Evolutionary conservation across 2,113 vertebrate species (phyloP), one percentile per base, ranked within the genome.

Genomic region (Alexandromys fortis): DNA sequence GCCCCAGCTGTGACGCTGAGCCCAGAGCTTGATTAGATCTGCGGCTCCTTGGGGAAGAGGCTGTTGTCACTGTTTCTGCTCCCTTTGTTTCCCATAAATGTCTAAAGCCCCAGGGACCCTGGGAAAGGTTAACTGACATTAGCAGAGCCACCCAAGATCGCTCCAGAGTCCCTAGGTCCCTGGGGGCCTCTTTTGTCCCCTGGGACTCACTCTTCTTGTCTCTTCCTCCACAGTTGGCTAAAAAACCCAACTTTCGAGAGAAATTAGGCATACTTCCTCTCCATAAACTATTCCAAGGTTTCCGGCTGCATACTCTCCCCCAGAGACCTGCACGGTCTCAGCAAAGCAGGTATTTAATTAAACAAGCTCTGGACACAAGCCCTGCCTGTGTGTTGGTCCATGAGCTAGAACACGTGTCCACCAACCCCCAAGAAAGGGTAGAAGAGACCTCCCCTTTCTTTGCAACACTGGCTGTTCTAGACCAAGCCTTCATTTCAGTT

Each of bases 161-260:
- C 93, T 94, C 67, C 30, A 5, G 65, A 70, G 92, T 72, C 88
- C 49, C 38, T 1, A 1, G 55, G 58, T 30, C n/a, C 49, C 33
- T 35, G 35, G n/a, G 76, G 68, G 58, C 24, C 1, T 16, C 38
- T 49, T 76, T 86, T 0, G 0, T 58, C 75, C 70, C 70, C 7
- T 1, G 49, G 82, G 73, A 67, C 45, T 38, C 55, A 1, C 70
- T 78, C 38, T 61, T 52, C 38, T 55, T 0, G 0, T 42, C 35
- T n/a, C 0, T 0, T 33, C 65, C 79, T 0, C 0, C 0, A 1
- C 16, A 0, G 8, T 5, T 33, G 0, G 7, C 52, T 52, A 5
- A 89, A 58, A 55, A 55, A 63, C 52, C 26, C n/a, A 45, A 70
- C 47, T 86, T 86, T 63, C 0, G 9, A 73, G 82, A 83, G 58